Evolutionary conservation across 2,888 invertebrate species (phyloP).

Genomic region (Melieria picta): DNA sequence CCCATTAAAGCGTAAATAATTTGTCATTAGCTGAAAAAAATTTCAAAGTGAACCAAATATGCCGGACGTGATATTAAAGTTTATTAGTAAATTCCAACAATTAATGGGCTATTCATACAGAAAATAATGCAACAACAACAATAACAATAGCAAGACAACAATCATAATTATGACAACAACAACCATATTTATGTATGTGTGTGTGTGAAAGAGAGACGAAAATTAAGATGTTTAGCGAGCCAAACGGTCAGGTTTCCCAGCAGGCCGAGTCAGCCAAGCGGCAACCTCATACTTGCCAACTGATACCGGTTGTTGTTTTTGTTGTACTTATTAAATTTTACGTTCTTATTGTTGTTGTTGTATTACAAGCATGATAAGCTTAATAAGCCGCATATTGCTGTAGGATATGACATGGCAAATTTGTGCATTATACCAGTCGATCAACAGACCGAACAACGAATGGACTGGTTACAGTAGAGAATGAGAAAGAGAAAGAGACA

Average conservation of each 20-base stretch:
- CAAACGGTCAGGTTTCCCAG: conserved; percentile 6
- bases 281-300: conserved; percentile 44
- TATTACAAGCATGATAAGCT: conserved; percentile 29
- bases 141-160: not conserved
- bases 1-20: conserved; percentile 35
- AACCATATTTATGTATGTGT: not conserved
- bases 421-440: conserved; percentile 47
- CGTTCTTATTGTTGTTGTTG: conserved; percentile 4
- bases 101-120: conserved; percentile 53
- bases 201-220: conserved; percentile 17
- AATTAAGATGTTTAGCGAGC: conserved; percentile 25
- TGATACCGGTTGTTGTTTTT: conserved; percentile 29
- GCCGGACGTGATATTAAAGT: conserved; percentile 58
- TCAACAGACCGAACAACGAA: no score
- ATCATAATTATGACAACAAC: conserved; percentile 20
- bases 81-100: conserved; percentile 44
- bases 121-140: conserved; percentile 16
- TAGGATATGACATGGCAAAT: conserved; percentile 60
- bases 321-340: not conserved
- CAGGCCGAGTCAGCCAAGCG: not conserved
- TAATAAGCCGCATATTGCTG: conserved; percentile 46
- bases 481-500: conserved; percentile 12
- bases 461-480: no score
- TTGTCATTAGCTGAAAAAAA: conserved; percentile 24
- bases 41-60: conserved; percentile 44